A percentile compares a stretch with the other conserved stretches of the same genome.
Conservation (phyloP, 2,888 invertebrate species). For the Lasius fuliginosus region DNA sequence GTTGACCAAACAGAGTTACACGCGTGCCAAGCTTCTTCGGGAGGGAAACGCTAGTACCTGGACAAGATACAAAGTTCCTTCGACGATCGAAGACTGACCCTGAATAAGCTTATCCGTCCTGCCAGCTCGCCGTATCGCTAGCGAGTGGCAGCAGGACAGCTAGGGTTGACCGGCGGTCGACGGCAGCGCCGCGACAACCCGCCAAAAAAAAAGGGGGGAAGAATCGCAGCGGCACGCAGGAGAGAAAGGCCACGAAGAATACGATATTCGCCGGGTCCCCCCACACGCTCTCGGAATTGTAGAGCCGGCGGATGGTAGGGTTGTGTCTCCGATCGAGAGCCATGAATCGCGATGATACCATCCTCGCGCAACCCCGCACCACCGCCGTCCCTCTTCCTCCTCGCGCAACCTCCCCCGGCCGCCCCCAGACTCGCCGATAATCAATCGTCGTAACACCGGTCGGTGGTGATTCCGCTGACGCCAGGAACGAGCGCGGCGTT, state of each 20-base stretch:
- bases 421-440: conserved; percentile 83
- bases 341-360: conserved; percentile 86
- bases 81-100: background rate
- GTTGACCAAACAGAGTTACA: background rate
- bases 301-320: conserved; percentile 82
- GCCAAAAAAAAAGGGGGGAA: conserved; percentile 78
- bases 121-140: conserved; percentile 42
- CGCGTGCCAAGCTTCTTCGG: background rate
- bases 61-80: background rate
- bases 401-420: conserved; percentile 77
- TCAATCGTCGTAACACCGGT: conserved; percentile 86
- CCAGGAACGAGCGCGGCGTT: conserved; percentile 71
- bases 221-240: conserved; percentile 55
- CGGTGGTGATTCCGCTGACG: conserved; percentile 80
- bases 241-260: conserved; percentile 74
- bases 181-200: conserved; percentile 83
- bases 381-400: conserved; percentile 76
- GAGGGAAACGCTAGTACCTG: background rate
- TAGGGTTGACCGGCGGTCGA: conserved; percentile 70
- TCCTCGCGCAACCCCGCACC: conserved; percentile 78
- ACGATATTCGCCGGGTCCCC: conserved; percentile 80
- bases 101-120: conserved; percentile 26
- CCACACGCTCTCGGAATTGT: conserved; percentile 79
- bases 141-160: conserved; percentile 47
- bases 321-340: conserved; percentile 76